These are phyloP conservation scores for Megaptera novaeangliae DNA, from an alignment of 2,113 vertebrate species.

Conservation along the genomic window DNA sequence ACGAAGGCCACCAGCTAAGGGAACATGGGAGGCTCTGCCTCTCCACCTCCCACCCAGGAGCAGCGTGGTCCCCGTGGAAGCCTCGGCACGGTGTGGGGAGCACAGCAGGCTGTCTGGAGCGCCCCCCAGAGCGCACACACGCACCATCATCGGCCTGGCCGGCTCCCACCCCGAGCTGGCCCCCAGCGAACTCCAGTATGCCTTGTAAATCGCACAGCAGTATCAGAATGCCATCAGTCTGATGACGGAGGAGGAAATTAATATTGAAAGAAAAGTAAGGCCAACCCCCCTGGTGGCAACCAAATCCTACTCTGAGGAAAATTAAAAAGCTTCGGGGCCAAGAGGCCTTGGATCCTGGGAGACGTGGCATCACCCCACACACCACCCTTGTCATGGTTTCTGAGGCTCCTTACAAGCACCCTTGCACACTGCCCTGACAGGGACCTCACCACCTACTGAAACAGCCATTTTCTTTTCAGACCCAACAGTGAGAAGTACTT, in stretches of 20 bases:
- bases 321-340: not conserved
- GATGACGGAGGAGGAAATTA: not conserved
- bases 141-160: rapidly evolving
- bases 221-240: not conserved
- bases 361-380: not conserved
- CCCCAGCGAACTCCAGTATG: not conserved
- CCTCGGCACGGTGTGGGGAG: rapidly evolving
- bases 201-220: not conserved
- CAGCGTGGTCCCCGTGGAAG: rapidly evolving
- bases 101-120: rapidly evolving
- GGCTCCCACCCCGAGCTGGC: rapidly evolving
- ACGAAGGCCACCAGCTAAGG: not conserved
- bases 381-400: not conserved
- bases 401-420: rapidly evolving
- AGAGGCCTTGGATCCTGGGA: not conserved
- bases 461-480: not conserved
- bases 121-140: rapidly evolving
- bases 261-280: not conserved
- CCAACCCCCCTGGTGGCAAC: not conserved
- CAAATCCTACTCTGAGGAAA: not conserved
- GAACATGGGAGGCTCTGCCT: no score
- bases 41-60: no score
- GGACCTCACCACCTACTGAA: not conserved
- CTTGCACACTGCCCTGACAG: rapidly evolving
- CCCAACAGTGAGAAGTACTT: rapidly evolving